Conservation (phyloP, 2,113 vertebrate species). For the Apeltes quadracus region DNA sequence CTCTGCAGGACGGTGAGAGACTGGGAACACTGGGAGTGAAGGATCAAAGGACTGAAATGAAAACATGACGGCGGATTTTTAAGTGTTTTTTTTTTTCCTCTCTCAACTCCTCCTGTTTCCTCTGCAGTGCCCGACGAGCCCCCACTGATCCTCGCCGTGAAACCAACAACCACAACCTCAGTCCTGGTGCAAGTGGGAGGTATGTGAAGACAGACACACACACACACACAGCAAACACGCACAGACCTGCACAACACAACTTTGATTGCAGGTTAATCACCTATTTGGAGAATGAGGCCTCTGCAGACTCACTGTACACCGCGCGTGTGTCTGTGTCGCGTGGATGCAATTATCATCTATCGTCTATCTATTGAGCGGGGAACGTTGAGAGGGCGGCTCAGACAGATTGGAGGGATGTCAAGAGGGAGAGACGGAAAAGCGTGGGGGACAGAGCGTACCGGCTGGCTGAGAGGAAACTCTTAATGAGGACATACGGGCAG, state of each 20-base stretch:
- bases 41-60: slow-evolving; percentile 7
- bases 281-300: slow-evolving; percentile 2
- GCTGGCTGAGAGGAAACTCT: slow-evolving; percentile 21
- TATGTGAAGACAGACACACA: slow-evolving; percentile 52
- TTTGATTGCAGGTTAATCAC: slow-evolving; percentile 21
- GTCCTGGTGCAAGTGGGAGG: slow-evolving; percentile 97
- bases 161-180: slow-evolving; percentile 92
- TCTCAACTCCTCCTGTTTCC: slow-evolving; percentile 30
- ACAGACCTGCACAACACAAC: slow-evolving; percentile 5
- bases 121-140: slow-evolving; percentile 89
- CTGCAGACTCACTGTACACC: not conserved
- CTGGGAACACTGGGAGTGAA: slow-evolving; percentile 5
- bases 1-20: slow-evolving; percentile 94
- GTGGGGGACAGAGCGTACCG: slow-evolving; percentile 16
- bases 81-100: not conserved
- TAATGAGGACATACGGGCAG: slow-evolving; percentile 53
- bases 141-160: slow-evolving; percentile 87
- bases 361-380: slow-evolving; percentile 45
- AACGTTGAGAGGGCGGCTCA: slow-evolving; percentile 41
- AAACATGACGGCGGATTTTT: not conserved
- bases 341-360: slow-evolving; percentile 38
- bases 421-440: slow-evolving; percentile 1
- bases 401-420: slow-evolving; percentile 20
- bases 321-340: not conserved
- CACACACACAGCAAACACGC: slow-evolving; percentile 1